phyloP scores from a whole-genome alignment of 1,140 invertebrate species.

The Zaprionus tsacasi region DNA sequence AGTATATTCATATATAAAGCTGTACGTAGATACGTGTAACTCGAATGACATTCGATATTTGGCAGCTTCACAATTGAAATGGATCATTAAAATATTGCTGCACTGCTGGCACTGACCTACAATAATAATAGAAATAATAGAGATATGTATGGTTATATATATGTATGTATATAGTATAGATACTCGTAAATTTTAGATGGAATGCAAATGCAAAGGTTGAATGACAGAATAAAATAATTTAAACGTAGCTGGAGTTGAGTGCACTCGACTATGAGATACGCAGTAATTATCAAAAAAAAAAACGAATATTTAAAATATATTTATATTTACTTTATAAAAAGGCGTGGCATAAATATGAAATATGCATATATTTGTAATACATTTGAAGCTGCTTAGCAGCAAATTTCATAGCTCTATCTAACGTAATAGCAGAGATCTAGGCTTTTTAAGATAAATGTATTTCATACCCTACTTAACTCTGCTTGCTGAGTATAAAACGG shows the following conservation, averaged over 20 bases:
- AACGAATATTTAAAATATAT: not conserved
- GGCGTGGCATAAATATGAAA: slow-evolving; percentile 31
- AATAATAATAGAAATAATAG: slow-evolving; percentile 32
- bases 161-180: too few relatives aligned
- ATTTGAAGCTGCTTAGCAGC: not conserved
- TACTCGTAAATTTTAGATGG: slow-evolving; percentile 29
- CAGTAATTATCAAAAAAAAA: not conserved
- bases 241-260: not conserved
- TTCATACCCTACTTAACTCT: not conserved
- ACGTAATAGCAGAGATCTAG: not conserved
- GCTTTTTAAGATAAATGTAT: not conserved
- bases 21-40: not conserved
- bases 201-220: slow-evolving; percentile 35
- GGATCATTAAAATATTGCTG: slow-evolving; percentile 40
- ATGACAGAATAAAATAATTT: slow-evolving; percentile 6
- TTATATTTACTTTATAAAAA: not conserved
- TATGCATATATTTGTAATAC: slow-evolving; percentile 2
- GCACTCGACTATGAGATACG: not conserved
- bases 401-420: not conserved
- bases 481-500: slow-evolving; percentile 20
- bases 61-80: slow-evolving; percentile 17
- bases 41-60: slow-evolving; percentile 26
- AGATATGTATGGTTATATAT: slow-evolving; percentile 1
- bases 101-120: slow-evolving; percentile 46
- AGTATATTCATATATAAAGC: not conserved